Evolutionary conservation across 2,888 invertebrate genomes (phyloP).

Genomic region (Cataglyphis albicans): DNA sequence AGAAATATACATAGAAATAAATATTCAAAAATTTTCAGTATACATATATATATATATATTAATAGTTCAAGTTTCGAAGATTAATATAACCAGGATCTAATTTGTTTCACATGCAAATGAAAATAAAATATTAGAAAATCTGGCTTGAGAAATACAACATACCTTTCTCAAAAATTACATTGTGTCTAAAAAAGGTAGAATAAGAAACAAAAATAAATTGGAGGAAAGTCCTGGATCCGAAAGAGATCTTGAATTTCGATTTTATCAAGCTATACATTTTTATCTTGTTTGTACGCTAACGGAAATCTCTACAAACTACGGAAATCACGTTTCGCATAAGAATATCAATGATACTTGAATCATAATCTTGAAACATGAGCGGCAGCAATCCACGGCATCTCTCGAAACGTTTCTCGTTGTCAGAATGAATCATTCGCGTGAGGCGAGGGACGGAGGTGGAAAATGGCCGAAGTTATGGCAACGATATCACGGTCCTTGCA

Average conservation of each 20-base stretch:
- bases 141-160: not conserved
- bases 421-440: conserved; percentile 48
- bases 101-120: no score
- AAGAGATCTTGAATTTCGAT: not conserved
- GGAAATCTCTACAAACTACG: not conserved
- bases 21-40: not conserved
- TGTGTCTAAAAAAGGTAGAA: not conserved
- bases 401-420: conserved; percentile 26
- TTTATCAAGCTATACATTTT: not conserved
- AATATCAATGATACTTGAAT: conserved; percentile 19
- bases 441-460: conserved; percentile 55
- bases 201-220: not conserved
- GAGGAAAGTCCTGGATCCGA: not conserved
- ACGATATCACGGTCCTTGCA: conserved; percentile 79
- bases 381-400: conserved; percentile 1
- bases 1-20: not conserved
- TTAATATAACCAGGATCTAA: not conserved
- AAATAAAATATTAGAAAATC: not conserved
- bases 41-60: not conserved
- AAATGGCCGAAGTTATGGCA: conserved; percentile 74
- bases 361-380: conserved; percentile 16
- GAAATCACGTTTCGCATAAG: not conserved
- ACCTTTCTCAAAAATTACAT: not conserved
- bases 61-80: not conserved
- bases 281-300: not conserved